Conservation (phyloP, 2,113 vertebrate species). For the Vanacampus margaritifer region DNA sequence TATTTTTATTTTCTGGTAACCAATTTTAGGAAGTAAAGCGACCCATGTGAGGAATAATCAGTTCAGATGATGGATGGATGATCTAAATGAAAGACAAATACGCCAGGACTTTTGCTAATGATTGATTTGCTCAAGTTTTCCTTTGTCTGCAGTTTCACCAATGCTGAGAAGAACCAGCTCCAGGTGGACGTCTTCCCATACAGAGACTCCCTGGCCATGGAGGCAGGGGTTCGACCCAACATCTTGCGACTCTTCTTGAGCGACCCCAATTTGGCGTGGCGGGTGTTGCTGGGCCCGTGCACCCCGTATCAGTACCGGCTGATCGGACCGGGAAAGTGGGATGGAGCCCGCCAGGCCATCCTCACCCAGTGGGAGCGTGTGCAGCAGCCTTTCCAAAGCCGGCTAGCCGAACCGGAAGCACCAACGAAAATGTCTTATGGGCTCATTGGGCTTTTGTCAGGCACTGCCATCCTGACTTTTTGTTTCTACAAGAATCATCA, state of each 20-base stretch:
- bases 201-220: neutral
- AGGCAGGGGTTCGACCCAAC: neutral
- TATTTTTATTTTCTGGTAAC: too few species aligned
- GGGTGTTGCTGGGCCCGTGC: neutral
- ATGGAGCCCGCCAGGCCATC: slow-evolving; percentile 1
- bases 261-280: neutral
- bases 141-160: neutral
- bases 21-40: too few species aligned
- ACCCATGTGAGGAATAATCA: too few species aligned
- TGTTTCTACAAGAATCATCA: neutral
- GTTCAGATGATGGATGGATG: too few species aligned
- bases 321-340: neutral
- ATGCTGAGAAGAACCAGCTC: neutral
- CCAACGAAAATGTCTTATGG: too few species aligned
- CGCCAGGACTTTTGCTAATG: neutral
- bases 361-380: slow-evolving; percentile 2
- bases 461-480: neutral
- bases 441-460: neutral
- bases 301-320: slow-evolving; percentile 3
- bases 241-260: neutral
- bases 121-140: neutral
- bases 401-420: neutral
- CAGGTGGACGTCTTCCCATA: neutral
- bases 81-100: neutral
- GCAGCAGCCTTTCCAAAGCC: neutral